Conservation (phyloP, 1,140 invertebrate genomes). For the Brachionus calyciflorus region DNA sequence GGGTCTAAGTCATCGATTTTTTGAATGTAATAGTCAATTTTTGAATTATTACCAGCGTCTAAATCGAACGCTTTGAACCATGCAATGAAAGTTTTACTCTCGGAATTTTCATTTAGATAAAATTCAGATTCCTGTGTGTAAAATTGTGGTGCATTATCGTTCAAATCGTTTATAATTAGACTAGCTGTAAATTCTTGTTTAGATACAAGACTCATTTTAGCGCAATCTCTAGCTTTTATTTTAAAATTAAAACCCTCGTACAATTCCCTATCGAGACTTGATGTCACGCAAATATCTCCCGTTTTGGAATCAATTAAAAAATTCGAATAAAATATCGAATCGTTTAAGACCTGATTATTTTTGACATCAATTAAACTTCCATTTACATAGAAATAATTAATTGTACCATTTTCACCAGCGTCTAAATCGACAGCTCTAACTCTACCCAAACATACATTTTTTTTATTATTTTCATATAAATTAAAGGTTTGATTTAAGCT, state of each 20-base stretch:
- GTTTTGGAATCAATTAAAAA: neutral
- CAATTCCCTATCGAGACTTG: neutral
- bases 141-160: slow-evolving; percentile 31
- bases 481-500: neutral
- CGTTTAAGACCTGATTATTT: neutral
- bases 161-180: neutral
- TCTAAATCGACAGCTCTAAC: neutral
- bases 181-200: neutral
- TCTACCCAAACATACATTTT: neutral
- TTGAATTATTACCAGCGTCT: neutral
- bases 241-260: neutral
- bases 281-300: neutral
- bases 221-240: neutral
- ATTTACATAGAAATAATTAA: neutral
- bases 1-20: neutral
- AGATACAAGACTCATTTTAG: neutral
- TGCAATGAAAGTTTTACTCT: neutral
- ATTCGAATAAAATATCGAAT: neutral
- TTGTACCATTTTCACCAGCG: neutral
- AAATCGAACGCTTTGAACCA: slow-evolving; percentile 4
- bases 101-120: neutral
- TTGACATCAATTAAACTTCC: neutral
- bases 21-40: slow-evolving; percentile 20
- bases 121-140: neutral
- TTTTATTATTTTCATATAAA: neutral